phyloP scores from a whole-genome alignment of 2,113 vertebrate genomes.

The Sinocyclocheilus rhinocerous region DNA sequence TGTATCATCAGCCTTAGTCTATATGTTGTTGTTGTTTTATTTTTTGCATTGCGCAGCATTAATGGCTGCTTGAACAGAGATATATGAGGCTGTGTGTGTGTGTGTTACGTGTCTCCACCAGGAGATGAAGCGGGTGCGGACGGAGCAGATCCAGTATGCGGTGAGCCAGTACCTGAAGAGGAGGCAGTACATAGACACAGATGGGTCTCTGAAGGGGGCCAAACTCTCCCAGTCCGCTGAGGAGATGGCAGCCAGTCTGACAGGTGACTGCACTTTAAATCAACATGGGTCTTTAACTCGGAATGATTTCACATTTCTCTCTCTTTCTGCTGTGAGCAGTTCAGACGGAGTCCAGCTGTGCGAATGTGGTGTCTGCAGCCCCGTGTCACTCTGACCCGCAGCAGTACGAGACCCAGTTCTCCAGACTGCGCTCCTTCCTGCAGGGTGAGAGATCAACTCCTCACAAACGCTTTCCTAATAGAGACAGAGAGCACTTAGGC shows the following conservation, averaged over 20 bases:
- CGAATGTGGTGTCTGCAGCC: constrained; percentile 88
- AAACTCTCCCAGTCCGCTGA: constrained; percentile 91
- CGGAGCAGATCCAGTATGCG: constrained; percentile 95
- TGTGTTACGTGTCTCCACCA: constrained; percentile 54
- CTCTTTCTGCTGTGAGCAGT: constrained; percentile 71
- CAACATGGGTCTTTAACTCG: background rate
- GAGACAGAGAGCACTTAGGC: too few relatives aligned
- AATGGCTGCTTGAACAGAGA: background rate
- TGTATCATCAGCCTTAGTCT: too few relatives aligned
- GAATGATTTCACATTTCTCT: background rate
- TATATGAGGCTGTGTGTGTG: background rate
- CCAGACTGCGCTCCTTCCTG: constrained; percentile 87
- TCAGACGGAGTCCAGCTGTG: constrained; percentile 91
- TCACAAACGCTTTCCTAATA: too few relatives aligned
- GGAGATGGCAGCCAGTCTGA: constrained; percentile 96
- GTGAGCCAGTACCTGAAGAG: constrained; percentile 97
- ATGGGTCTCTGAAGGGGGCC: constrained; percentile 88
- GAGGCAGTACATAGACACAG: constrained; percentile 92
- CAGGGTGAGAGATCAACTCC: constrained; percentile 77
- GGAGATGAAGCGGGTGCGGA: constrained; percentile 98
- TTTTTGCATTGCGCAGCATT: too few relatives aligned
- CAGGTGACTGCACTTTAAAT: constrained; percentile 75
- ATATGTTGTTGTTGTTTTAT: too few relatives aligned
- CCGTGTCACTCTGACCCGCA: constrained; percentile 91
- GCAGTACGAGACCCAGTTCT: constrained; percentile 93